Evolutionary conservation across 2,797 vertebrate species (phyloP), one percentile per base, ranked within the genome.

Genomic region (Neomorphus geoffroyi): DNA sequence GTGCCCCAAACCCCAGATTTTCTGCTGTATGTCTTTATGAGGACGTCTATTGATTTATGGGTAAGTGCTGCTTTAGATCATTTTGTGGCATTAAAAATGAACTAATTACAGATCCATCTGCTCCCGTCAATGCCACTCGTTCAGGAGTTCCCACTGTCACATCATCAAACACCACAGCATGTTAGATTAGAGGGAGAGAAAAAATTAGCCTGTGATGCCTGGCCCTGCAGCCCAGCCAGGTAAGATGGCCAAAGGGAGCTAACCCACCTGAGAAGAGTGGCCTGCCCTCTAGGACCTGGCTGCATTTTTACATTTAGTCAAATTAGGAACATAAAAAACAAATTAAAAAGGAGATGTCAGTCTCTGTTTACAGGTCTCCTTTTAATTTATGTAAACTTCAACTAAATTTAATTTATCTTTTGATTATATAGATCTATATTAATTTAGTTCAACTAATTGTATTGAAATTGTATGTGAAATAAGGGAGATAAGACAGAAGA

Each of bases 191-290:
- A 21, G 10, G 17, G 5, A 10, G 4, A 10, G 21, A 9, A 21
- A 23, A 39, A 46, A 13, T 6, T n/a, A 18, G 11, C 22, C 51
- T 15, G 61, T 1, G 3, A 30, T 10, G 50, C 22, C 41, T 0
- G 0, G 48, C 37, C 33, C 50, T 1, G 4, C 39, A 60, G 51
- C 32, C 28, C 35, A 54, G 24, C 5, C 32, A 12, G 41, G 18
- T 39, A 9, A 45, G 35, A 22, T 0, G 3, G 32, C 13, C 50
- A 58, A 22, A 48, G 54, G 50, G 32, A 61, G 41, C 23, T 39
- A 22, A 46, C 7, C 24, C 30, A n/a, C n/a, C 30, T 30, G 26
- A 54, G 41, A 32, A 18, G 18, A 6, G 12, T 46, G 8, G 14
- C 23, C 41, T 65, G 26, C 26, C 41, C 51, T 30, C 35, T 30